phyloP scores from a whole-genome alignment of 2,888 invertebrate genomes.

The Caenorhabditis auriculariae region DNA sequence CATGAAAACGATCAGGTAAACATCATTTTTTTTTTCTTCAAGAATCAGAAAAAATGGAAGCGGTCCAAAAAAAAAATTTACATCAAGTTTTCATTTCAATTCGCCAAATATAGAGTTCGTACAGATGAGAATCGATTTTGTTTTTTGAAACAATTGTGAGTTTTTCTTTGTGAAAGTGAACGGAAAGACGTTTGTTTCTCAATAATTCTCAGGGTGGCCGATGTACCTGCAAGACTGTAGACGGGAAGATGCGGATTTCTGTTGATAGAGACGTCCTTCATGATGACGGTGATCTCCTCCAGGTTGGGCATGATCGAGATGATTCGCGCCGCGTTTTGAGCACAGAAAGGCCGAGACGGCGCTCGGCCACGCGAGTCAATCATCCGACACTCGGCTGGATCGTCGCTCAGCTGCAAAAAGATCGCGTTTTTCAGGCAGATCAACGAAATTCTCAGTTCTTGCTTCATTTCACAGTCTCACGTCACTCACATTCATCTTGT shows the following conservation, averaged over 20 bases:
- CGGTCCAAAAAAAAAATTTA: too few species aligned
- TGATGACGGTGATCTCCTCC: conserved; percentile 30
- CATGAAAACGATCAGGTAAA: neutral
- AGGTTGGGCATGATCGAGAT: conserved; percentile 17
- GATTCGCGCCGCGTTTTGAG: conserved; percentile 20
- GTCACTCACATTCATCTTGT: conserved; percentile 20
- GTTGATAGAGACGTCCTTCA: conserved; percentile 38
- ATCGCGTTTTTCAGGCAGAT: neutral
- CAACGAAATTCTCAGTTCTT: neutral
- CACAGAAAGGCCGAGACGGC: conserved; percentile 10
- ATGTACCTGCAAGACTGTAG: too few species aligned
- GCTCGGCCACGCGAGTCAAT: conserved; percentile 24
- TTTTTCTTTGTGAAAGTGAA: too few species aligned
- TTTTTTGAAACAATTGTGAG: too few species aligned
- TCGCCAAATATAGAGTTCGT: too few species aligned
- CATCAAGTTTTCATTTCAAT: too few species aligned
- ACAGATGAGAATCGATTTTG: too few species aligned
- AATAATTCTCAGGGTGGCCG: too few species aligned
- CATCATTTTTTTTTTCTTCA: neutral
- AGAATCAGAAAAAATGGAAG: neutral
- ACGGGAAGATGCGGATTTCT: too few species aligned
- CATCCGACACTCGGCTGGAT: conserved; percentile 30
- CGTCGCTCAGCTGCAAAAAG: conserved; percentile 33
- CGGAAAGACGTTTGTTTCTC: too few species aligned
- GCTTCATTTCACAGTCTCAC: neutral